A percentile compares a stretch with the other conserved stretches of the same genome.
phyloP scores from a whole-genome alignment of 2,888 invertebrate genomes.

The Fragum whitleyi region DNA sequence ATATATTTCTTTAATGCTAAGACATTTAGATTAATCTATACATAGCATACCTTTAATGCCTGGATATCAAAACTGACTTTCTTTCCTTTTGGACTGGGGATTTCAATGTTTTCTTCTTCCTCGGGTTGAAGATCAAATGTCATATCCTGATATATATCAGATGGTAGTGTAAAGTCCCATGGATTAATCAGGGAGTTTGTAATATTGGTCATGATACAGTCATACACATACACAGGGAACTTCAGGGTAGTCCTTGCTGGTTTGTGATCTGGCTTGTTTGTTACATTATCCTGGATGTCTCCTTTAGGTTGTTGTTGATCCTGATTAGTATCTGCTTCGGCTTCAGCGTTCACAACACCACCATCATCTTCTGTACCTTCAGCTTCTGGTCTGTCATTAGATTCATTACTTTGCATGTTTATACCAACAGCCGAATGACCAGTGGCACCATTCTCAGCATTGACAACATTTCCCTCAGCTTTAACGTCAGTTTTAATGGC shows the following conservation, averaged over 20 bases:
- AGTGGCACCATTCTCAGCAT: not conserved
- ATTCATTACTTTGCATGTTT: too few relatives aligned
- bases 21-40: too few relatives aligned
- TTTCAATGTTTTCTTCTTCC: conserved; percentile 21
- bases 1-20: too few relatives aligned
- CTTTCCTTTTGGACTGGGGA: conserved; percentile 47
- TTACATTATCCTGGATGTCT: not conserved
- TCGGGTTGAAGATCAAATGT: conserved; percentile 74
- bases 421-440: not conserved
- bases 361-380: not conserved
- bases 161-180: conserved; percentile 71
- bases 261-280: not conserved
- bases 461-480: not conserved
- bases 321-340: not conserved
- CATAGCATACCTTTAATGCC: conserved; percentile 56
- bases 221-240: conserved; percentile 89
- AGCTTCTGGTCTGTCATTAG: not conserved
- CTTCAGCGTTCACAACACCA: not conserved
- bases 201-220: conserved; percentile 88
- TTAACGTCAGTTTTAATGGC: not conserved
- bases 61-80: conserved; percentile 61
- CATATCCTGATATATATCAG: conserved; percentile 82
- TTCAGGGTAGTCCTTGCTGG: not conserved
- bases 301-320: not conserved
- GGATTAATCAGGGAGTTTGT: conserved; percentile 85